Evolutionary conservation across 2,888 invertebrate species (phyloP).

Genomic region (Sesia apiformis): DNA sequence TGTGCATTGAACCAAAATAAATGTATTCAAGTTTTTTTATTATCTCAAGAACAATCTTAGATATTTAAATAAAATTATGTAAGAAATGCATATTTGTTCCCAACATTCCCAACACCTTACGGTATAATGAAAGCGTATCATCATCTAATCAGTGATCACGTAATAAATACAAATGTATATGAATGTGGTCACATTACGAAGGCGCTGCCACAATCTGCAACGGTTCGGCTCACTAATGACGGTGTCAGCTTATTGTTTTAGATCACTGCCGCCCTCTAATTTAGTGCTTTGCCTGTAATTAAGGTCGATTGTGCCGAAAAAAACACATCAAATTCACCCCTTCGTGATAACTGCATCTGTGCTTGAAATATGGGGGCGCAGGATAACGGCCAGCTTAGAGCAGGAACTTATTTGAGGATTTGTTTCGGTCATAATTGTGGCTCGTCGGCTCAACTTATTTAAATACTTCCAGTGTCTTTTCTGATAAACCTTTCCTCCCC

Average conservation of each 20-base stretch:
- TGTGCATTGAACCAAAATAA: too few relatives aligned
- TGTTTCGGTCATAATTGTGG: conserved; percentile 9
- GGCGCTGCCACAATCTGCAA: conserved; percentile 44
- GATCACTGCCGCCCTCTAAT: conserved; percentile 67
- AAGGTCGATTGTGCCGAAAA: conserved; percentile 41
- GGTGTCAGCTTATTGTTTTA: conserved; percentile 66
- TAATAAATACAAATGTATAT: conserved; percentile 43
- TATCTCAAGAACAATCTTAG: too few relatives aligned
- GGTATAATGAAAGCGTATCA: neutral
- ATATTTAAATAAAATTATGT: too few relatives aligned
- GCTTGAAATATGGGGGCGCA: conserved; percentile 27
- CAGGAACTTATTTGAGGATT: conserved; percentile 8
- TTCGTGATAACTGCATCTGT: conserved; percentile 49
- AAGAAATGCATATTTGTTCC: too few relatives aligned
- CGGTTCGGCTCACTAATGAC: conserved; percentile 46
- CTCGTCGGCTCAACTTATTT: neutral
- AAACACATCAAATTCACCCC: conserved; percentile 56
- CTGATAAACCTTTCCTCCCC: conserved; percentile 24
- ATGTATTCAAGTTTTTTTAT: too few relatives aligned
- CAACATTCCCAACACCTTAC: too few relatives aligned
- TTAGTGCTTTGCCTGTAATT: conserved; percentile 59
- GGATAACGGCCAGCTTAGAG: conserved; percentile 26
- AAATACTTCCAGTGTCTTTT: neutral
- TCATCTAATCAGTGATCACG: conserved; percentile 19
- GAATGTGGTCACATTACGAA: conserved; percentile 39